Evolutionary conservation across 2,888 invertebrate species (phyloP), one percentile per base, ranked within the genome.

Genomic region (Eutolmus rufibarbis): DNA sequence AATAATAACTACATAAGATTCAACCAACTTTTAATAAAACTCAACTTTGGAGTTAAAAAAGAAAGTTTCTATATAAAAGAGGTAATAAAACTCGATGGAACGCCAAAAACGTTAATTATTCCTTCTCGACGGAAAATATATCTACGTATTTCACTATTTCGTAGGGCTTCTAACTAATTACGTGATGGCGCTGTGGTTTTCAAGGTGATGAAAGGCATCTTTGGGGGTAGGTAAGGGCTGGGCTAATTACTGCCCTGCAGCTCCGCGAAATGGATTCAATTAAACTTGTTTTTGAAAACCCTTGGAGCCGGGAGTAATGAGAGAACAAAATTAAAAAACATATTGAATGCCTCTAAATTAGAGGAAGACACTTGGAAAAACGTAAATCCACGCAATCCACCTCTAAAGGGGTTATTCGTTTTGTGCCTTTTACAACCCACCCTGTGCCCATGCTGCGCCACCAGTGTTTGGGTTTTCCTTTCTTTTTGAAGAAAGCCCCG

Each of bases 391-490:
- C 66, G 66, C 37, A 85, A 23, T 19, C 28, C 34, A 16, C 5
- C 34, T 66, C 9, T 14, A 19, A 51, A 51, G 7, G 56, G 56
- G 31, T 74, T 74, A 28, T 57, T 74, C 40, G 40, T 57, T 76
- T 57, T 31, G 16, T 46, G 46, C 82, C 23, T 82, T 74, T 76
- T 86, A 28, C 51, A n/a, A 46, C 23, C 31, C 19, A 76, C 19
- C 43, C 40, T 40, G 19, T 28, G 19, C 28, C 23, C 23, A 66
- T 37, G 16, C 37, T 37, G 8, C 34, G 28, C 37, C 46, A 28
- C 74, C 57, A 28, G 28, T 66, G 56, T 84, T 37, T 84, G 84
- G 34, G 84, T 28, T 74, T 66, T 57, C 16, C 74, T 74, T 84
- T 84, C 57, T 66, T 66, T 46, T 84, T n/a, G 57, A 84, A 40